Conservation (phyloP, 2,113 vertebrate genomes). For the Phaethornis superciliosus region DNA sequence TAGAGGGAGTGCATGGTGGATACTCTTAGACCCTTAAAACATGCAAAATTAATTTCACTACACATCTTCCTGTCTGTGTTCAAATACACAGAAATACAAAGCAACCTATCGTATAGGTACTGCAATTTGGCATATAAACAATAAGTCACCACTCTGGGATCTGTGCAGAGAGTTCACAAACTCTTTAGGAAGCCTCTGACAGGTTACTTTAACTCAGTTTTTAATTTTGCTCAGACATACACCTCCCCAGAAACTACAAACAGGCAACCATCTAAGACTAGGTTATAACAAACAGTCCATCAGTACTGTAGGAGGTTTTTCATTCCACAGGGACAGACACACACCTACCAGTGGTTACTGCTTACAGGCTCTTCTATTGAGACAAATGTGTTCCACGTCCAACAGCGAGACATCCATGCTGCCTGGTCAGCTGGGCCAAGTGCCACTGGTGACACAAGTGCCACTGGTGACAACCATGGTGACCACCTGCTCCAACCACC, state of each 20-base stretch:
- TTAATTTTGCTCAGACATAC: neutral
- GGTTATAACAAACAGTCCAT: neutral
- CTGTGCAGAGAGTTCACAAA: neutral
- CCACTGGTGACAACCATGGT: too few relatives aligned
- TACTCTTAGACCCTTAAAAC: neutral
- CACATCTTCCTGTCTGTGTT: too few relatives aligned
- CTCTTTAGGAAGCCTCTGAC: neutral
- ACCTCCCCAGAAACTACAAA: neutral
- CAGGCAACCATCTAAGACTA: neutral
- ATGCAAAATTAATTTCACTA: neutral
- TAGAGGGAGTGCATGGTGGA: neutral
- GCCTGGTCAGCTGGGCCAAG: neutral
- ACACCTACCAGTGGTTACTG: neutral
- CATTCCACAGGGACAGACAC: neutral
- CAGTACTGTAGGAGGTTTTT: neutral
- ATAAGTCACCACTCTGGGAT: neutral
- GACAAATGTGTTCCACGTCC: neutral
- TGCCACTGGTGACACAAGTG: too few relatives aligned
- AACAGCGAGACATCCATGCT: fast-evolving
- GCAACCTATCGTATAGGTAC: neutral
- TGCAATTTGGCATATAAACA: neutral
- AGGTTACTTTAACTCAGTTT: neutral
- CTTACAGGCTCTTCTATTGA: fast-evolving
- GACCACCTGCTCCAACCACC: neutral
- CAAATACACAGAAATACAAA: neutral